Conservation (phyloP, 2,113 vertebrate genomes). For the Isichthys henryi region DNA sequence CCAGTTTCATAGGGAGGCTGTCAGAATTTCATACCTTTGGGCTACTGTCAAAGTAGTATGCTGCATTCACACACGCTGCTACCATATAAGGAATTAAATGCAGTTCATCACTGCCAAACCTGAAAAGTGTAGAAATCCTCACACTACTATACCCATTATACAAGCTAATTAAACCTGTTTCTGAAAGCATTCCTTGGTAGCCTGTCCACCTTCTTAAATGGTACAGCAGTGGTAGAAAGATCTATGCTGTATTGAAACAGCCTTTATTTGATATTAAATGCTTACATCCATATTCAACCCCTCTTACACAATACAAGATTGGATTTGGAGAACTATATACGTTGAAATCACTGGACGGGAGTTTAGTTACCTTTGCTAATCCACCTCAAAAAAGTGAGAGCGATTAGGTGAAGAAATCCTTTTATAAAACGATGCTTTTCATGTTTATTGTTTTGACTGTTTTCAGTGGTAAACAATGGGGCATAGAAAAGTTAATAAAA, state of each 20-base stretch:
- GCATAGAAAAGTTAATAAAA: background rate
- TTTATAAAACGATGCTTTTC: background rate
- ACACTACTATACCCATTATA: background rate
- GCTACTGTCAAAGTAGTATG: slow-evolving; percentile 59
- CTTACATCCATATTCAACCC: background rate
- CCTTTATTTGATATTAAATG: background rate
- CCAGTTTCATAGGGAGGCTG: slow-evolving; percentile 33
- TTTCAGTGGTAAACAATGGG: background rate
- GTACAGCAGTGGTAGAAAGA: background rate
- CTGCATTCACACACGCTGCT: slow-evolving; percentile 53
- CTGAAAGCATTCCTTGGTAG: background rate
- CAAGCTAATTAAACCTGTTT: background rate
- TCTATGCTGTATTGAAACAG: background rate
- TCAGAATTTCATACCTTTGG: slow-evolving; percentile 54
- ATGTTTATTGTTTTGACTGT: background rate
- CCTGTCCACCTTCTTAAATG: background rate
- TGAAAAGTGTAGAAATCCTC: slow-evolving; percentile 43
- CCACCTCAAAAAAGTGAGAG: background rate
- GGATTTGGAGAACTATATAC: background rate
- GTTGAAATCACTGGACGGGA: background rate
- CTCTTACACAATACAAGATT: background rate
- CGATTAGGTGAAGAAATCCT: background rate
- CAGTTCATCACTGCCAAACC: slow-evolving; percentile 44
- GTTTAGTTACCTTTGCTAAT: background rate
- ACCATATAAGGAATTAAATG: slow-evolving; percentile 69